phyloP scores from a whole-genome alignment of 2,797 vertebrate genomes.

The Merluccius polli region DNA sequence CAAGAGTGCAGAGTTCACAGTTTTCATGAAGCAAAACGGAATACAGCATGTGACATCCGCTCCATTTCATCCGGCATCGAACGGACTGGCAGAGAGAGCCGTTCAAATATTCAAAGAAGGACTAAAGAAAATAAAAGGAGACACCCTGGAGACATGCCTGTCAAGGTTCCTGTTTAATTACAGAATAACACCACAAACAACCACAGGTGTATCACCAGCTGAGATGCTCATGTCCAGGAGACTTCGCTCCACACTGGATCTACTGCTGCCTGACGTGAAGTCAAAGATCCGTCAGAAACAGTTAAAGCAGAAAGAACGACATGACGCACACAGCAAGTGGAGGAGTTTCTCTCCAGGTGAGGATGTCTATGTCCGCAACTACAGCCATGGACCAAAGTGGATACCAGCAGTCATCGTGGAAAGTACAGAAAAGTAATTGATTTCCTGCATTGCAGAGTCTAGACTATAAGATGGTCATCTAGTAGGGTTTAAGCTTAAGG shows the following conservation, averaged over 20 bases:
- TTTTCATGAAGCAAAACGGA: not conserved
- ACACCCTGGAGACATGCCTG: not conserved
- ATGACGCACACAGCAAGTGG: too few species aligned
- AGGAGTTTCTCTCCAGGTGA: too few species aligned
- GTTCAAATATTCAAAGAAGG: not conserved
- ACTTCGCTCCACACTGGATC: not conserved
- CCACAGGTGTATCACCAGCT: not conserved
- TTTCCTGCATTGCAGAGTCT: too few species aligned
- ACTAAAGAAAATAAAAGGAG: not conserved
- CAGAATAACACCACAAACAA: not conserved
- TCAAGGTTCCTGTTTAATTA: not conserved
- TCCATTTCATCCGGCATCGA: not conserved
- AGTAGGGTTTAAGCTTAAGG: too few species aligned
- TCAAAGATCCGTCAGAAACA: not conserved
- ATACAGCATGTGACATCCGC: not conserved
- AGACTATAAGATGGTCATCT: too few species aligned
- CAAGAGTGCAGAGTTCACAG: not conserved
- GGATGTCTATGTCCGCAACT: too few species aligned
- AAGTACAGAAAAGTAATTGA: too few species aligned
- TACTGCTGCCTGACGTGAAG: not conserved
- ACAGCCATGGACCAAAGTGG: constrained; percentile 6
- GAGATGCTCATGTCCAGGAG: too few species aligned
- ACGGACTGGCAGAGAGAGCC: not conserved
- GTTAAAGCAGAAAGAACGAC: not conserved
- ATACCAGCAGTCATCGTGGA: not conserved